These are phyloP conservation scores for Apostichopus californicus DNA, from an alignment of 35 echinoderm and acorn worm species.

Conservation along the genomic window DNA sequence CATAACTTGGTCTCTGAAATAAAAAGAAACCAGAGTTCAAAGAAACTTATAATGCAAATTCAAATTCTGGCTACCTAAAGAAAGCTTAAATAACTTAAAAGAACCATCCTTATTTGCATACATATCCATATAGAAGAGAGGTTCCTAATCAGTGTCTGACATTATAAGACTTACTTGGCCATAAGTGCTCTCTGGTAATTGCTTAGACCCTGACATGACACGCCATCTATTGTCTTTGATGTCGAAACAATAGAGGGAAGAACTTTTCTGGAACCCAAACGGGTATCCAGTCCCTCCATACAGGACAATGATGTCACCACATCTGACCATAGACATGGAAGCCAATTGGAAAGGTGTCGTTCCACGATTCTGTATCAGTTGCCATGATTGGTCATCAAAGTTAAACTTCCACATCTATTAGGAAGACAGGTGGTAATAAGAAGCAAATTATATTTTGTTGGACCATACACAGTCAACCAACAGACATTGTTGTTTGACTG, in stretches of 20 bases:
- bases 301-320: conserved; percentile 71
- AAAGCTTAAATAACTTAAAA: too few relatives aligned
- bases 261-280: conserved; percentile 78
- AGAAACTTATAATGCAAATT: too few relatives aligned
- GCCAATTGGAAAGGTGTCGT: conserved; percentile 70
- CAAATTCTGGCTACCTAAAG: too few relatives aligned
- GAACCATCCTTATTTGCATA: too few relatives aligned
- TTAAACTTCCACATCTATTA: conserved; percentile 86
- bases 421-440: background rate
- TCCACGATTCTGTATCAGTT: conserved; percentile 45
- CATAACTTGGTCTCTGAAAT: too few relatives aligned
- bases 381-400: conserved; percentile 78
- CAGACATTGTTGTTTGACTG: background rate
- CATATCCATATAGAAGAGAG: too few relatives aligned
- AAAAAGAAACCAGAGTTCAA: too few relatives aligned
- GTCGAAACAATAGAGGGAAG: conserved; percentile 66
- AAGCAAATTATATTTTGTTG: background rate
- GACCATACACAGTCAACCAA: background rate
- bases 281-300: conserved; percentile 95
- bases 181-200: conserved; percentile 73
- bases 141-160: too few relatives aligned
- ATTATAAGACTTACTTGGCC: conserved; percentile 64
- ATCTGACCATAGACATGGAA: conserved; percentile 85
- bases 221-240: conserved; percentile 64
- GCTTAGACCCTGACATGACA: conserved; percentile 27